A percentile compares a stretch with the other conserved stretches of the same genome.
Conservation (phyloP, 2,797 vertebrate species). For the Sebastes matsubarae region DNA sequence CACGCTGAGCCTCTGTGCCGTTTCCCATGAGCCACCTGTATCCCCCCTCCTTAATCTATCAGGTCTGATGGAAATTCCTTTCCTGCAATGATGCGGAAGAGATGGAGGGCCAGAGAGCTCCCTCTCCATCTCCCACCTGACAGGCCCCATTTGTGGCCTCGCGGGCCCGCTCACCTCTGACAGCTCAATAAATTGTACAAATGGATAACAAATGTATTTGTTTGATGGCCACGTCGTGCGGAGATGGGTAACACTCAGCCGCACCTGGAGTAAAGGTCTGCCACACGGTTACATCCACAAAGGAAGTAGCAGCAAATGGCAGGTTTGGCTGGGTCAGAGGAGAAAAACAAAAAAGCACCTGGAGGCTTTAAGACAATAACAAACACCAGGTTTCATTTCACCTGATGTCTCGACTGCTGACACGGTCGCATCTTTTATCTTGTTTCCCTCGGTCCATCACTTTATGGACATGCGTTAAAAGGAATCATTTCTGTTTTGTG, state of each 20-base stretch:
- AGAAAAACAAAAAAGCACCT: constrained; percentile 1
- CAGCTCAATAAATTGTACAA: constrained; percentile 81
- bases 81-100: constrained; percentile 57
- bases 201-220: constrained; percentile 77
- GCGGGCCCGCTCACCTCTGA: constrained; percentile 57
- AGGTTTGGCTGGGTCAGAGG: constrained; percentile 22
- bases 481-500: background rate
- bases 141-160: constrained; percentile 63
- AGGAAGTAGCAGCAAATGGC: constrained; percentile 9
- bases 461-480: background rate
- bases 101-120: constrained; percentile 50
- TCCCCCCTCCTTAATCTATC: constrained; percentile 51
- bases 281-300: constrained; percentile 6
- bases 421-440: background rate
- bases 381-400: constrained; percentile 32
- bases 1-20: background rate
- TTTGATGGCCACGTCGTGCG: constrained; percentile 53
- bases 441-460: background rate
- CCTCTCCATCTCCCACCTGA: constrained; percentile 65
- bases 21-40: constrained; percentile 58
- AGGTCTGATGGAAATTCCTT: constrained; percentile 61
- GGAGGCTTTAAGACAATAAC: constrained; percentile 19
- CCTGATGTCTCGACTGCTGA: background rate
- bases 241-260: constrained; percentile 40
- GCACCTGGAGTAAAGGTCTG: constrained; percentile 45